Conservation (phyloP, 2,113 vertebrate species). For the Seriola dumerili region DNA sequence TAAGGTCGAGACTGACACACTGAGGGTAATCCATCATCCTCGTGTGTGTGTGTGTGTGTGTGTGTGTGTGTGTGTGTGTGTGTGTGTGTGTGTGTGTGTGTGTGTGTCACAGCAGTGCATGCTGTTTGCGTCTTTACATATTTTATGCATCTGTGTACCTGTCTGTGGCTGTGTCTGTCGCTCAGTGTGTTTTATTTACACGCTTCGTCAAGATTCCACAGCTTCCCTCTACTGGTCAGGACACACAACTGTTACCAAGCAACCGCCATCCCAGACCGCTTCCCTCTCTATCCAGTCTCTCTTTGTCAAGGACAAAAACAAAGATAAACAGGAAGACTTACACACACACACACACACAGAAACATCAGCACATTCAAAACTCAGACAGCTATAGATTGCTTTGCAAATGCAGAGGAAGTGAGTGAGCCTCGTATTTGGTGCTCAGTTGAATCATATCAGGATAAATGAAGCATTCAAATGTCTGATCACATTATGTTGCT, state of each 20-base stretch:
- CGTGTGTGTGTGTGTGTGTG: neutral
- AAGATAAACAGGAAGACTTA: constrained; percentile 40
- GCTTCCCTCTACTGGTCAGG: constrained; percentile 43
- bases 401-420: constrained; percentile 39
- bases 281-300: neutral
- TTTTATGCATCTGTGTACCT: constrained; percentile 59
- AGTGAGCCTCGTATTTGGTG: constrained; percentile 34
- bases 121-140: constrained; percentile 66
- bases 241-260: constrained; percentile 66
- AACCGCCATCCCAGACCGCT: constrained; percentile 53
- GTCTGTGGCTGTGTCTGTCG: constrained; percentile 21
- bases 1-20: constrained; percentile 35
- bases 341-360: neutral
- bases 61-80: constrained; percentile 12
- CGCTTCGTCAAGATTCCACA: constrained; percentile 47
- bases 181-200: constrained; percentile 53
- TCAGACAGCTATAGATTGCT: constrained; percentile 25
- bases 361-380: too few relatives aligned
- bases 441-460: constrained; percentile 35
- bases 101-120: constrained; percentile 31
- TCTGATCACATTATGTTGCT: constrained; percentile 50
- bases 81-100: neutral
- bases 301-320: constrained; percentile 33
- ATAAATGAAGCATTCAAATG: constrained; percentile 44
- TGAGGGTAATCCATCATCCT: constrained; percentile 21